A percentile compares a stretch with the other conserved stretches of the same genome.
Conservation (phyloP, 2,797 vertebrate species). For the Ctenochaetus hawaiiensis region DNA sequence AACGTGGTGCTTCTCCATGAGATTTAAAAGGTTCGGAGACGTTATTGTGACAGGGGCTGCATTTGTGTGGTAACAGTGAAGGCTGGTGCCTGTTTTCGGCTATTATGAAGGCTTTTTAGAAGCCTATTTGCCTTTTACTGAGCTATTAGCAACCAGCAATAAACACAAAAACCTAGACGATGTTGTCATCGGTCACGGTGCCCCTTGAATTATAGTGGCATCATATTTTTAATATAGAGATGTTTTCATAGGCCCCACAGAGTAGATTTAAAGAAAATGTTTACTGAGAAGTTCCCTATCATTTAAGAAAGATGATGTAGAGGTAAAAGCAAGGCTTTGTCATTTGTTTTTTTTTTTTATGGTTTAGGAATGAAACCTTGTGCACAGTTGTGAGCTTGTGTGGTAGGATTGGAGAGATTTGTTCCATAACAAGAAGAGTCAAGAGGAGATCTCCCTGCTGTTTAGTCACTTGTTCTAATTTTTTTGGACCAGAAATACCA, state of each 20-base stretch:
- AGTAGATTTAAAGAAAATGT: background rate
- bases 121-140: background rate
- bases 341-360: background rate
- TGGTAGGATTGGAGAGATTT: background rate
- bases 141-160: constrained; percentile 9
- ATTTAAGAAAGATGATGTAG: background rate
- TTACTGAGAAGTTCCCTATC: background rate
- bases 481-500: background rate
- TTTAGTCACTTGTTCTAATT: background rate
- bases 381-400: background rate
- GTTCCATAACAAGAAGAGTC: background rate
- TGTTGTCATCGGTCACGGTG: background rate
- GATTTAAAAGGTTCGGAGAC: constrained; percentile 24
- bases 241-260: background rate
- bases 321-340: background rate
- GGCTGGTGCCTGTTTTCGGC: constrained; percentile 8
- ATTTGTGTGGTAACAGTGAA: constrained; percentile 26
- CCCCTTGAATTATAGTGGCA: constrained; percentile 1
- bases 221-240: background rate
- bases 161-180: constrained; percentile 24
- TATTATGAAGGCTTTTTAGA: constrained; percentile 10
- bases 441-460: background rate
- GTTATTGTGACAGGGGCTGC: constrained; percentile 28
- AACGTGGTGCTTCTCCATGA: constrained; percentile 1
- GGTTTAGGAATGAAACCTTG: background rate